These are phyloP conservation scores for Gallinago media DNA, from an alignment of 2,113 vertebrate species.

Conservation along the genomic window DNA sequence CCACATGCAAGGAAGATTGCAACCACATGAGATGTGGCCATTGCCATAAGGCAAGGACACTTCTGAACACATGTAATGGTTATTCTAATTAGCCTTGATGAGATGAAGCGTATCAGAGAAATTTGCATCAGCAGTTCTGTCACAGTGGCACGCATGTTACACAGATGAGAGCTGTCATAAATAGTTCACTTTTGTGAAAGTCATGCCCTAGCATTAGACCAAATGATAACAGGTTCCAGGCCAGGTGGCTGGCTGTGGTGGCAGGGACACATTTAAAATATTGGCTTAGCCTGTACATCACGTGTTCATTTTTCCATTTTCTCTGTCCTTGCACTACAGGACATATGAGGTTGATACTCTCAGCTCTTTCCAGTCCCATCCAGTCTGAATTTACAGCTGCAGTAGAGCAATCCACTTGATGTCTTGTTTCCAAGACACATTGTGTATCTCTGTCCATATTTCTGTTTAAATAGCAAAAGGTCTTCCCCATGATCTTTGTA, in stretches of 20 bases:
- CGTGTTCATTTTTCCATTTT: not conserved
- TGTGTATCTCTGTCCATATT: not conserved
- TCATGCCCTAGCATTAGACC: not conserved
- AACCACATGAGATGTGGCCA: not conserved
- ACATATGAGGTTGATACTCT: not conserved
- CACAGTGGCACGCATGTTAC: not conserved
- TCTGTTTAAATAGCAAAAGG: not conserved
- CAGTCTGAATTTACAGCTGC: not conserved
- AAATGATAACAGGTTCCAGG: not conserved
- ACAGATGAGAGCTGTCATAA: not conserved
- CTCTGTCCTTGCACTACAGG: not conserved
- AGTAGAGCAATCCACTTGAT: not conserved
- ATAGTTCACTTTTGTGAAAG: not conserved
- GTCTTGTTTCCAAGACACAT: not conserved
- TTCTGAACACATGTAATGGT: not conserved
- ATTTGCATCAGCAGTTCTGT: fast-evolving
- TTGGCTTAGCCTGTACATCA: not conserved
- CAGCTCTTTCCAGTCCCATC: not conserved
- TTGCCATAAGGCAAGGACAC: not conserved
- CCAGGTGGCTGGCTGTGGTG: not conserved
- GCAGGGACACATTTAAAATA: not conserved
- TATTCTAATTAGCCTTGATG: not conserved
- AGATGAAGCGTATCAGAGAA: not conserved
- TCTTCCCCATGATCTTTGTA: not conserved
- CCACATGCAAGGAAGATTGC: not conserved